These are phyloP conservation scores for Proteles cristata DNA, from an alignment of 2,113 vertebrate genomes.

Conservation along the genomic window DNA sequence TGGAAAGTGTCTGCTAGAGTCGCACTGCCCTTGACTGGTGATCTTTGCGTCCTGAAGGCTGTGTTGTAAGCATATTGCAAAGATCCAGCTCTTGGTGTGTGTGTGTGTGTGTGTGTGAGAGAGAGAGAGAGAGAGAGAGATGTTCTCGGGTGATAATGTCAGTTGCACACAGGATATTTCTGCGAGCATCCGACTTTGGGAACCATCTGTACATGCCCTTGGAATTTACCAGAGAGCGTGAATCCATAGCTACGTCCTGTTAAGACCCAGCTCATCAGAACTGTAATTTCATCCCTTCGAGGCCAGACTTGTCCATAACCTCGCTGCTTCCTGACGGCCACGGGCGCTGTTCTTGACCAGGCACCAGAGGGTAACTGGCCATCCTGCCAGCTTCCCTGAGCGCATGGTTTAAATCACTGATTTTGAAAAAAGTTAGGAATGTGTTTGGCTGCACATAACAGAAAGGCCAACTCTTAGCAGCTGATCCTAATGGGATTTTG, in stretches of 20 bases:
- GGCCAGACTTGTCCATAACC: neutral
- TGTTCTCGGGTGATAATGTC: neutral
- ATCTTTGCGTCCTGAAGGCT: neutral
- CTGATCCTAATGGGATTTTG: neutral
- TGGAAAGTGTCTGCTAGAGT: neutral
- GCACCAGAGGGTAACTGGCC: neutral
- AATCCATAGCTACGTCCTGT: accelerated
- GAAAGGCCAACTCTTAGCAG: neutral
- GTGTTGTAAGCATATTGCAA: neutral
- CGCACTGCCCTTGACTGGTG: accelerated
- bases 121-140: neutral
- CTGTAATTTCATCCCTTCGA: no score
- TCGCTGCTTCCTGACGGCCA: neutral
- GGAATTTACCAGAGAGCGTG: neutral
- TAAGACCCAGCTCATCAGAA: neutral
- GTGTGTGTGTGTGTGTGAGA: neutral
- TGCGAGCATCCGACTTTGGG: neutral
- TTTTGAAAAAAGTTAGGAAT: neutral
- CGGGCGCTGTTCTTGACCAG: neutral
- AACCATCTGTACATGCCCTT: neutral
- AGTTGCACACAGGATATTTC: neutral
- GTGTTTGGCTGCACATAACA: neutral
- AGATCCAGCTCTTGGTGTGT: neutral
- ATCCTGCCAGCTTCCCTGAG: neutral
- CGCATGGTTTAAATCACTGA: neutral